phyloP scores from a whole-genome alignment of 1,140 invertebrate species.

The Heliconius hermathena region DNA sequence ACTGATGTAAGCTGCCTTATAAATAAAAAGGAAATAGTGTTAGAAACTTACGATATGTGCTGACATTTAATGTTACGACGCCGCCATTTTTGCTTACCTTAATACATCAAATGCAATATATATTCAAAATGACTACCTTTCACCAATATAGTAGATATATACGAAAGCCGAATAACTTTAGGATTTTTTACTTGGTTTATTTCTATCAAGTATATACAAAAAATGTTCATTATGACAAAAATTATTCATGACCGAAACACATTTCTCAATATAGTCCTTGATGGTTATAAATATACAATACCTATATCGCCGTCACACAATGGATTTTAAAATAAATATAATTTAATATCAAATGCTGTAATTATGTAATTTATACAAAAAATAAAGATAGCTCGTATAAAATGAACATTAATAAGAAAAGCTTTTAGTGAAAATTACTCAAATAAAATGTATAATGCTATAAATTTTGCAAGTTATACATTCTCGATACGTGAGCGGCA shows the following conservation, averaged over 20 bases:
- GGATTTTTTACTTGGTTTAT: too few relatives aligned
- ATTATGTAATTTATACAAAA: background rate
- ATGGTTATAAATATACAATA: too few relatives aligned
- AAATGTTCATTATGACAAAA: too few relatives aligned
- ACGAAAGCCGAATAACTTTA: too few relatives aligned
- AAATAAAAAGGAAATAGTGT: constrained; percentile 14
- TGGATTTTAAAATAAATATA: too few relatives aligned
- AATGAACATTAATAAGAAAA: background rate
- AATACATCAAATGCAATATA: constrained; percentile 1
- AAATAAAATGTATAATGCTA: background rate
- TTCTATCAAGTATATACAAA: too few relatives aligned
- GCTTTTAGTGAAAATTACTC: background rate
- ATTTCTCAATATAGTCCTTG: too few relatives aligned
- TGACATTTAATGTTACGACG: constrained; percentile 30
- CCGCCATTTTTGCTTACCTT: background rate
- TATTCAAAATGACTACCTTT: too few relatives aligned
- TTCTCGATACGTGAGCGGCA: constrained; percentile 7
- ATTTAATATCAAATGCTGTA: background rate
- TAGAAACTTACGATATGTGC: constrained; percentile 10
- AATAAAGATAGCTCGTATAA: background rate
- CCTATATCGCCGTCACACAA: too few relatives aligned
- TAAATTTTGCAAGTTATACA: constrained; percentile 13
- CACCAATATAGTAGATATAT: background rate
- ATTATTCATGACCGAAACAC: too few relatives aligned
- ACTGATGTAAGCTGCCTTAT: background rate